Evolutionary conservation across 2,888 invertebrate species (phyloP).

Genomic region (Criorhina ranunculi): DNA sequence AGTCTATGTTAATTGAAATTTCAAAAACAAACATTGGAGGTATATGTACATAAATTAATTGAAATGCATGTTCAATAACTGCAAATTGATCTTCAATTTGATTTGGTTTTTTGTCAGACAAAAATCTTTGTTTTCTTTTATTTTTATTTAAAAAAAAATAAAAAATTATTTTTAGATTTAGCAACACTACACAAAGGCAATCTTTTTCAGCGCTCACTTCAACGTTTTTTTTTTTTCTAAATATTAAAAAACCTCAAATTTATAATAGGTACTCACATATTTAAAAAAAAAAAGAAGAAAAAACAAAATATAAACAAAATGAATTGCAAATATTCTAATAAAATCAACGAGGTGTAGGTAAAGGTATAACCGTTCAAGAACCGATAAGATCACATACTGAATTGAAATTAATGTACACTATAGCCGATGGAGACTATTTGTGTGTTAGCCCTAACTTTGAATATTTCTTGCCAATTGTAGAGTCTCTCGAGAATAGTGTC

Average conservation of each 20-base stretch:
- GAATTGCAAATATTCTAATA: not conserved
- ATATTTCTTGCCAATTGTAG: conserved; percentile 54
- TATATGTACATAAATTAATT: not conserved
- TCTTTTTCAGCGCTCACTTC: not conserved
- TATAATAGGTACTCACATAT: conserved; percentile 41
- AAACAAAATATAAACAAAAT: conserved; percentile 26
- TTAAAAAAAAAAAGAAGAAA: not conserved
- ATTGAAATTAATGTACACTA: conserved; percentile 52
- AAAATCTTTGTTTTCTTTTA: not conserved
- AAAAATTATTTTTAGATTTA: conserved; percentile 20
- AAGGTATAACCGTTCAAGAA: conserved; percentile 56
- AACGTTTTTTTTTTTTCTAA: too few species aligned
- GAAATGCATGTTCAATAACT: not conserved
- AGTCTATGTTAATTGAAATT: conserved; percentile 1
- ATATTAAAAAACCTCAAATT: too few species aligned
- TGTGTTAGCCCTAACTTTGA: conserved; percentile 62
- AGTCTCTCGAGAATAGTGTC: conserved; percentile 30
- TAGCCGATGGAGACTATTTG: conserved; percentile 47
- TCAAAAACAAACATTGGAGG: not conserved
- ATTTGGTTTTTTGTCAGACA: not conserved
- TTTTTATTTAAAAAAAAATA: too few species aligned
- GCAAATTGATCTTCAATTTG: not conserved
- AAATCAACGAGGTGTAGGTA: conserved; percentile 6
- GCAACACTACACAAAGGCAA: conserved; percentile 16
- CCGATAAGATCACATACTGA: conserved; percentile 64